phyloP scores from a whole-genome alignment of 2,797 vertebrate genomes.

The Amphiprion clarkii region DNA sequence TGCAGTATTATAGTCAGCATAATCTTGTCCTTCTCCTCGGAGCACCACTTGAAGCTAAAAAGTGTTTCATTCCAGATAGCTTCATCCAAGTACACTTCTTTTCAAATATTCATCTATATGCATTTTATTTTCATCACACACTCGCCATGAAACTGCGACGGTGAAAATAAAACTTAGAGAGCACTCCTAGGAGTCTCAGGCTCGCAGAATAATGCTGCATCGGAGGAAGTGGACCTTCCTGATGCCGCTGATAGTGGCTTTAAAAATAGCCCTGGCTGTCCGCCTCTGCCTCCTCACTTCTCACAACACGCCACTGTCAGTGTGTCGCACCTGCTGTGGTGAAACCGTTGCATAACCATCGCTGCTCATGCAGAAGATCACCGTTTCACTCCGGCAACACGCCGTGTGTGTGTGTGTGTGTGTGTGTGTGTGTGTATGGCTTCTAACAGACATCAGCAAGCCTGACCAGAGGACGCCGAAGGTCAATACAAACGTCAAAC shows the following conservation, averaged over 20 bases:
- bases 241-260: slow-evolving; percentile 59
- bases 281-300: slow-evolving; percentile 63
- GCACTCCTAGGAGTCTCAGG: slow-evolving; percentile 36
- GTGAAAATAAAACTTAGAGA: slow-evolving; percentile 38
- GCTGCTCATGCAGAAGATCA: slow-evolving; percentile 68
- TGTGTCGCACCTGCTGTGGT: slow-evolving; percentile 73
- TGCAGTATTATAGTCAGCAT: slow-evolving; percentile 25
- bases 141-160: neutral
- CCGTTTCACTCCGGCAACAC: slow-evolving; percentile 43
- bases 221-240: slow-evolving; percentile 38
- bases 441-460: slow-evolving; percentile 27
- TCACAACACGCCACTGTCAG: slow-evolving; percentile 66
- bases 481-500: slow-evolving; percentile 45
- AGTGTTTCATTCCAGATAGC: slow-evolving; percentile 27
- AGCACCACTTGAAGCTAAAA: slow-evolving; percentile 36
- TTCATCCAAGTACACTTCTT: slow-evolving; percentile 18
- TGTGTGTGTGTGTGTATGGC: slow-evolving; percentile 9
- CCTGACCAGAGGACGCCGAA: slow-evolving; percentile 59
- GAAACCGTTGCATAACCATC: slow-evolving; percentile 65
- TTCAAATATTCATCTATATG: slow-evolving; percentile 58
- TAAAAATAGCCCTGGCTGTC: slow-evolving; percentile 80
- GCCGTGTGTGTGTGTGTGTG: slow-evolving; percentile 20
- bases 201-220: slow-evolving; percentile 41
- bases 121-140: slow-evolving; percentile 40
- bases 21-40: slow-evolving; percentile 19